Evolutionary conservation across 2,888 invertebrate genomes (phyloP).

Genomic region (Anarsia innoxiella): DNA sequence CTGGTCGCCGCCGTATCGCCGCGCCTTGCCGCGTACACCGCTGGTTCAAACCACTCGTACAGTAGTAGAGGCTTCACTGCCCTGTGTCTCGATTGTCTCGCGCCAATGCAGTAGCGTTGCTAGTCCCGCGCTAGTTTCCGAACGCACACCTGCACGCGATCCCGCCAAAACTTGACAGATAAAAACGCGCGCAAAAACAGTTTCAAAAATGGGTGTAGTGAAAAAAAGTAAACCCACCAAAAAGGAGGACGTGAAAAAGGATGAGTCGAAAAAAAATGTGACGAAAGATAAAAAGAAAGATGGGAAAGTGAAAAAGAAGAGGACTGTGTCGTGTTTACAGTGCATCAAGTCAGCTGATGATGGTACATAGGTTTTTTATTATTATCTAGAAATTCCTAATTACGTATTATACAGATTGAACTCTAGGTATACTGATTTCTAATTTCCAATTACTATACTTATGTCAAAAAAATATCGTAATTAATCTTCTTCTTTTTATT

Average conservation of each 20-base stretch:
- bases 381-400: neutral
- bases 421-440: too few relatives aligned
- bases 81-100: constrained; percentile 38
- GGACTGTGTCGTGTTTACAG: constrained; percentile 69
- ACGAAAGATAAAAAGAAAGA: constrained; percentile 55
- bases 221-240: constrained; percentile 52
- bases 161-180: constrained; percentile 31
- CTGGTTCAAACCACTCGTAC: too few relatives aligned
- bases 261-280: constrained; percentile 21
- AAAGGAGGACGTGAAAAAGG: constrained; percentile 25
- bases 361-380: constrained; percentile 36
- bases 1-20: constrained; percentile 31
- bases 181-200: too few relatives aligned
- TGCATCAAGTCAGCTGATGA: constrained; percentile 68
- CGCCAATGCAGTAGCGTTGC: constrained; percentile 68
- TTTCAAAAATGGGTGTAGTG: constrained; percentile 62
- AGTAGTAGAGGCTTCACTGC: constrained; percentile 16
- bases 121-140: constrained; percentile 67
- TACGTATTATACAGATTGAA: neutral
- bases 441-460: too few relatives aligned
- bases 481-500: too few relatives aligned
- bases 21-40: constrained; percentile 35
- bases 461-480: too few relatives aligned
- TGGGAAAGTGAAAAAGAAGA: constrained; percentile 69
- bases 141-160: constrained; percentile 59